Base-by-base conservation (phyloP, 2,888 invertebrate species). In the Caenorhabditis sp. region DNA sequence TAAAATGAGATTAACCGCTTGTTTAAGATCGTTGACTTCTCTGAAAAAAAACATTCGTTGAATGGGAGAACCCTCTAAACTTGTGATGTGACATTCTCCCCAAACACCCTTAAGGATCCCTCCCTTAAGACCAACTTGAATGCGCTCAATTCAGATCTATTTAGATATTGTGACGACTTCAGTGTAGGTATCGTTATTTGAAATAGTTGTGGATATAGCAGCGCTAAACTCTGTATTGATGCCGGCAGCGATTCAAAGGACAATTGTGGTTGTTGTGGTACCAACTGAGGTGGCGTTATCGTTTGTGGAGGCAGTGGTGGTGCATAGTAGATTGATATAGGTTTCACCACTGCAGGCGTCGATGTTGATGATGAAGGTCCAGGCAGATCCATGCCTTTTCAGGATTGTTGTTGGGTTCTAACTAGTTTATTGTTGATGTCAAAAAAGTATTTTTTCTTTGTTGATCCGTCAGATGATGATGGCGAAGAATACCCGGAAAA, bases 11-110 rank as follows among this genome's bases (percentile, higher is more conserved):
- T 66, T 70, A 21, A 75, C 61, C 63, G 59, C 57, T 25, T 38
- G 60, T 56, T 65, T 63, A 36, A 75, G 67, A 63, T 75, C 75
- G n/a, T 63, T 59, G 0, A 75, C 75, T 66, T 75, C 75, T 27
- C 75, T 75, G 75, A 62, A 75, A 74, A 52, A 36, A 43, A 58
- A 60, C 14, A 49, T 23, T 8, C n/a, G n/a, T n/a, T n/a, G n/a
- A n/a, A n/a, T n/a, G n/a, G n/a, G n/a, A n/a, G n/a, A 12, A 25
- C 10, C 3, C 10, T 20, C n/a, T n/a, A n/a, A 23, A 25, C 21
- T 14, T 20, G 25, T 5, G 20, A 17, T 5, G 54, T 8, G 12
- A 7, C 17, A 56, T 27, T 56, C 21, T 21, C 27, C 25, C n/a
- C n/a, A n/a, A n/a, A n/a, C n/a, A n/a, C n/a, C n/a, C n/a, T n/a